phyloP scores from a whole-genome alignment of 2,113 vertebrate genomes.

The Labeo rohita region DNA sequence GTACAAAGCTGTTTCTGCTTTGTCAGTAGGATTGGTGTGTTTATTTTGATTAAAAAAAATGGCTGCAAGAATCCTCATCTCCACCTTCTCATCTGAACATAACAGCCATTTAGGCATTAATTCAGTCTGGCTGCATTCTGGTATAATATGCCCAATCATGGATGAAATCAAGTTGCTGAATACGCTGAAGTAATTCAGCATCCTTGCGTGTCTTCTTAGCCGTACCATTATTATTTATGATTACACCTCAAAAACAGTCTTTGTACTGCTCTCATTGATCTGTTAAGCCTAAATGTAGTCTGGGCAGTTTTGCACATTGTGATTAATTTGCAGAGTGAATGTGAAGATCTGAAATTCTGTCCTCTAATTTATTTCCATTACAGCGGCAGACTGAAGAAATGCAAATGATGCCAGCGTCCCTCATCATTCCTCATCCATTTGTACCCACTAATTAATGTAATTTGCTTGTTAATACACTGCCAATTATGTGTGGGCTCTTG shows the following conservation, averaged over 20 bases:
- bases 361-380: constrained; percentile 80
- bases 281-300: neutral
- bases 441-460: constrained; percentile 84
- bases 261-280: neutral
- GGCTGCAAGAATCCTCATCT: too few species aligned
- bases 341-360: constrained; percentile 40
- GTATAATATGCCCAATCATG: neutral
- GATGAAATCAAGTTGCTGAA: neutral
- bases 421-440: constrained; percentile 79
- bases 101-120: too few species aligned
- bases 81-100: too few species aligned
- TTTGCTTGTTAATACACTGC: constrained; percentile 89
- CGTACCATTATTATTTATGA: neutral
- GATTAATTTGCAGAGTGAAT: neutral
- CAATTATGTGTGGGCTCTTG: constrained; percentile 76
- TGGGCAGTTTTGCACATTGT: neutral
- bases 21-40: too few species aligned
- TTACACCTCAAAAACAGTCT: neutral
- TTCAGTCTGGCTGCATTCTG: neutral
- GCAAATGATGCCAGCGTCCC: constrained; percentile 74
- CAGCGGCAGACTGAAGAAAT: constrained; percentile 83
- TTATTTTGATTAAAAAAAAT: too few species aligned
- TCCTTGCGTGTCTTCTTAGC: neutral
- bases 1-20: too few species aligned
- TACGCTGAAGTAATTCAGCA: neutral